phyloP scores from a whole-genome alignment of 2,113 vertebrate species.

The Isichthys henryi region DNA sequence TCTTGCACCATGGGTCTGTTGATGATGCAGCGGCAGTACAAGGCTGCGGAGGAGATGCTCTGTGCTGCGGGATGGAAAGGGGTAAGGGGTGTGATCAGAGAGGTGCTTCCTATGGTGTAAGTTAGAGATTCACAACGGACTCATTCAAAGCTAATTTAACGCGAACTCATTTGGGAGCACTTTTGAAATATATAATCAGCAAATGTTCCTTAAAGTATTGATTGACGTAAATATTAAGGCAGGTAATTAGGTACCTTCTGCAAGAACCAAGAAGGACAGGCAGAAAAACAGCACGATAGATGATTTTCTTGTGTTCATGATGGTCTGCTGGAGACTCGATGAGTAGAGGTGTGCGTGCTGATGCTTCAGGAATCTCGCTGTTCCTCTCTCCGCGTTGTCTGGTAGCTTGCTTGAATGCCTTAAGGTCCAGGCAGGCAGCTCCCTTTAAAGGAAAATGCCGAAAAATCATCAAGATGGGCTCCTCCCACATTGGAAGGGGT shows the following conservation, averaged over 20 bases:
- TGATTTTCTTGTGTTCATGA: constrained; percentile 19
- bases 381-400: not conserved
- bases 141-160: not conserved
- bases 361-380: not conserved
- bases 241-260: not conserved
- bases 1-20: not conserved
- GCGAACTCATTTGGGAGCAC: not conserved
- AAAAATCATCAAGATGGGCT: not conserved
- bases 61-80: not conserved
- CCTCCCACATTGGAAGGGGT: not conserved
- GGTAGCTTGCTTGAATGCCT: not conserved
- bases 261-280: not conserved
- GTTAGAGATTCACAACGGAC: not conserved
- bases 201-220: not conserved
- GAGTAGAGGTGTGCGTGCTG: not conserved
- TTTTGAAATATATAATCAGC: not conserved
- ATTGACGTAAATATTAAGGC: not conserved
- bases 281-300: constrained; percentile 28
- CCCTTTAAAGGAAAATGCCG: not conserved
- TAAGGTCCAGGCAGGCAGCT: not conserved
- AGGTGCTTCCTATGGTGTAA: not conserved
- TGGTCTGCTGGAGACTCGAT: not conserved
- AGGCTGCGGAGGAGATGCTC: not conserved
- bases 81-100: not conserved
- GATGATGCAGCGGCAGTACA: not conserved